These are phyloP conservation scores for Pelusios castaneus DNA, from an alignment of 2,113 vertebrate species.

Conservation along the genomic window DNA sequence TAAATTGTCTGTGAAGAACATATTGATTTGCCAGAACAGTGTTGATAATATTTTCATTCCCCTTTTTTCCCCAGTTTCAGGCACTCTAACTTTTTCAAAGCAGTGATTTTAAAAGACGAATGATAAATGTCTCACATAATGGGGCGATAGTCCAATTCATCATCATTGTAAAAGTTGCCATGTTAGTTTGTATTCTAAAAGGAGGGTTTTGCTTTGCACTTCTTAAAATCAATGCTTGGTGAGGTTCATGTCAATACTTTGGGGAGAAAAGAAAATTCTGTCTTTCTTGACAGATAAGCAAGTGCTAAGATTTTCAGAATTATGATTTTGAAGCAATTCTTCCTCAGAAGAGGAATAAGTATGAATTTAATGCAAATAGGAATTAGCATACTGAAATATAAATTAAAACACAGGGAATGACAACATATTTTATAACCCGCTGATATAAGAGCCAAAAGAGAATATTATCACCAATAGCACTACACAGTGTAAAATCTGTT, in stretches of 20 bases:
- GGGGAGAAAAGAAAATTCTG: not conserved
- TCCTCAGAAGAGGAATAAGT: not conserved
- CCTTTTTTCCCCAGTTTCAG: not conserved
- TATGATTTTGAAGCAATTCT: not conserved
- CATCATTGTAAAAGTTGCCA: not conserved
- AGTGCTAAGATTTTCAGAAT: not conserved
- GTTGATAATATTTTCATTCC: not conserved
- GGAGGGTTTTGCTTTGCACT: not conserved
- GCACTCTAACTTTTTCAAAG: not conserved
- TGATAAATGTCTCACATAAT: not conserved
- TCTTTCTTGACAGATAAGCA: not conserved
- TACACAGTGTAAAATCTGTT: not conserved
- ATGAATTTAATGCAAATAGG: slow-evolving; percentile 1
- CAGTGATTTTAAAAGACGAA: not conserved
- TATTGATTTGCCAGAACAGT: not conserved
- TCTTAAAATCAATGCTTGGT: not conserved
- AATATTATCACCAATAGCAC: not conserved
- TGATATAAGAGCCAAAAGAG: not conserved
- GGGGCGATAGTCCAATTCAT: too few species aligned
- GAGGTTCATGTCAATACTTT: not conserved
- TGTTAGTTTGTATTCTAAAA: not conserved
- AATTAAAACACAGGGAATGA: not conserved
- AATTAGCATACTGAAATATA: not conserved
- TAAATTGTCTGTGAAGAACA: not conserved
- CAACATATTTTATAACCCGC: not conserved